Percentiles rank a stretch among this genome's conserved stretches.
These are phyloP conservation scores for Lamprologus tigripictilis DNA, from an alignment of 2,113 vertebrate genomes.

Conservation along the genomic window DNA sequence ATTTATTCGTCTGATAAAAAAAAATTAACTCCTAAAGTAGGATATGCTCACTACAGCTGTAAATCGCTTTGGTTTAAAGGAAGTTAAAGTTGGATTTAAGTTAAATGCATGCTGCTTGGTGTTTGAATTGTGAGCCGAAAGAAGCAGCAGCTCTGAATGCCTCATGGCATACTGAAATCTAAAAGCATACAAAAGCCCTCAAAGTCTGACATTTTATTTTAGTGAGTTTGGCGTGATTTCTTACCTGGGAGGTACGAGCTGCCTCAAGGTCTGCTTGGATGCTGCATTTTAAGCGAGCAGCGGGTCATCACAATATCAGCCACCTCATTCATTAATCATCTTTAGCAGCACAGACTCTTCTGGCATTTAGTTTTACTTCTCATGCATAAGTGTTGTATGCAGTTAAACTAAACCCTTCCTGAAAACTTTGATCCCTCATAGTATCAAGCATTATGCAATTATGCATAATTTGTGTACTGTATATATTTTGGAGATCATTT, in stretches of 20 bases:
- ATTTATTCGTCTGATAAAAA: neutral
- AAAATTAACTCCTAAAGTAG: neutral
- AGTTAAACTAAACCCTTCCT: neutral
- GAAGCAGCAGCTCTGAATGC: neutral
- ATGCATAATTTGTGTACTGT: neutral
- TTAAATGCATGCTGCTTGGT: neutral
- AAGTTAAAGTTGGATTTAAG: neutral
- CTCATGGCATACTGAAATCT: neutral
- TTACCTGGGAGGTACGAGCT: neutral
- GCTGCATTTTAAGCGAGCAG: neutral
- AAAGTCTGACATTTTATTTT: neutral
- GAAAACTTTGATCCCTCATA: conserved; percentile 14
- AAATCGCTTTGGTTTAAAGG: neutral
- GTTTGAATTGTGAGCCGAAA: neutral
- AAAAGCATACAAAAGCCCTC: neutral
- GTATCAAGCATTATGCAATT: neutral
- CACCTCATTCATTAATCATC: neutral
- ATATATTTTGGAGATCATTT: neutral
- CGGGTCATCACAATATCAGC: neutral
- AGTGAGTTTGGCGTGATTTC: neutral
- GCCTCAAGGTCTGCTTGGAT: neutral
- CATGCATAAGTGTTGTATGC: neutral
- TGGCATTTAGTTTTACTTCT: neutral
- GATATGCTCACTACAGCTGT: neutral
- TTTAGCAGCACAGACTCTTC: neutral